Evolutionary conservation across 2,888 invertebrate species (phyloP).

Genomic region (Cosmia pyralina): DNA sequence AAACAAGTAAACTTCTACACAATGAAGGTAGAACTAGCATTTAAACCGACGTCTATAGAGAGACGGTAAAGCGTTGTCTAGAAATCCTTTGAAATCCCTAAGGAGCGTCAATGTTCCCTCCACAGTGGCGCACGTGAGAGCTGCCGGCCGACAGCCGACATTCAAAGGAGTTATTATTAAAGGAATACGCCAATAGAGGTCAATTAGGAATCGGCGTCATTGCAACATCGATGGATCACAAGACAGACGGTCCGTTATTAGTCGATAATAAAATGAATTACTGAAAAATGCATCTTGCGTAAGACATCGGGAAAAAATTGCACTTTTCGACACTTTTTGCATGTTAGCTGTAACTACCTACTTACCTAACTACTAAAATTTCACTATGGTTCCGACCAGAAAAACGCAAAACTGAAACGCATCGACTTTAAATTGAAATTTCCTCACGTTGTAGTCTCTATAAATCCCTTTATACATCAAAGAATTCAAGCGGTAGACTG

Average conservation of each 20-base stretch:
- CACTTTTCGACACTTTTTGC: neutral
- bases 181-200: slow-evolving; percentile 80
- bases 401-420: slow-evolving; percentile 58
- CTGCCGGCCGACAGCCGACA: slow-evolving; percentile 75
- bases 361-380: neutral
- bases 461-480: slow-evolving; percentile 86
- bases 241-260: slow-evolving; percentile 41
- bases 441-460: slow-evolving; percentile 78
- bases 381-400: neutral
- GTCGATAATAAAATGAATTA: neutral
- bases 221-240: slow-evolving; percentile 54
- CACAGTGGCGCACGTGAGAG: slow-evolving; percentile 81
- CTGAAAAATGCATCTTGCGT: neutral
- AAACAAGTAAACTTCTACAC: slow-evolving; percentile 68
- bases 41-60: slow-evolving; percentile 71
- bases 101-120: slow-evolving; percentile 79
- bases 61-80: slow-evolving; percentile 74
- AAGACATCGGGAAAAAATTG: neutral
- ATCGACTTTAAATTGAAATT: slow-evolving; percentile 78
- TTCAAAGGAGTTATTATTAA: slow-evolving; percentile 85
- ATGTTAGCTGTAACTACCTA: neutral
- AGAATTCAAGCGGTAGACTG: slow-evolving; percentile 84
- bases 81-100: slow-evolving; percentile 83
- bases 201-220: slow-evolving; percentile 79
- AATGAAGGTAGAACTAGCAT: slow-evolving; percentile 70